These are phyloP conservation scores for Agriotes lineatus DNA, from an alignment of 2,888 invertebrate genomes.

Conservation along the genomic window DNA sequence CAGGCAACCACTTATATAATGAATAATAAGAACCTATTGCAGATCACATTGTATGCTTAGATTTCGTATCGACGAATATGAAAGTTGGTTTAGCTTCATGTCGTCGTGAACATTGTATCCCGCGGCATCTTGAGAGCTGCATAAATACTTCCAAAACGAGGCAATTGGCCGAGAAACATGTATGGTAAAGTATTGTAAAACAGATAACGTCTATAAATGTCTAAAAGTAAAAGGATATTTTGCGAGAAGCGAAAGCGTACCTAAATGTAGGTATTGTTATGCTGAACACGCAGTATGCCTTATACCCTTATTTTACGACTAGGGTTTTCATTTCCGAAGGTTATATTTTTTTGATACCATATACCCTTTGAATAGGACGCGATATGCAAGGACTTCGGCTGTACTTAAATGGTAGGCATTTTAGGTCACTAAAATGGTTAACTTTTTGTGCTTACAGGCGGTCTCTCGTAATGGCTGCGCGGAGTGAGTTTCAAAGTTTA, in stretches of 20 bases:
- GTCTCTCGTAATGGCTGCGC: too few species aligned
- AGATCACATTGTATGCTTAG: too few species aligned
- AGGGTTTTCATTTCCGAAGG: constrained; percentile 63
- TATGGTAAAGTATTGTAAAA: constrained; percentile 28
- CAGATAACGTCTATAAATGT: constrained; percentile 44
- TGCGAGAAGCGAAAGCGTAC: constrained; percentile 63
- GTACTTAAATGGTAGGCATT: constrained; percentile 47
- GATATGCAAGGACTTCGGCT: constrained; percentile 58
- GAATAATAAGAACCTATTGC: too few species aligned
- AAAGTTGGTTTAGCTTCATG: too few species aligned
- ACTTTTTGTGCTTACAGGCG: constrained; percentile 30
- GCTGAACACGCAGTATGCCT: constrained; percentile 56
- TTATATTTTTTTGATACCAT: constrained; percentile 59
- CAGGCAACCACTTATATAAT: too few species aligned
- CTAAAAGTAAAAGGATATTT: constrained; percentile 61
- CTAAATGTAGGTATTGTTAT: constrained; percentile 61
- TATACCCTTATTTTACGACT: constrained; percentile 60
- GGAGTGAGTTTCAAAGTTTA: too few species aligned
- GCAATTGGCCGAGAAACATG: constrained; percentile 12
- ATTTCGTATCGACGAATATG: too few species aligned
- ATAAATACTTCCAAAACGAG: background rate
- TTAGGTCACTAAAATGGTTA: constrained; percentile 37
- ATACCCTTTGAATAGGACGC: constrained; percentile 59
- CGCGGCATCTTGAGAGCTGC: background rate
- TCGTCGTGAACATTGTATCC: too few species aligned